Conservation (phyloP, 2,888 invertebrate genomes). For the Boloria selene region DNA sequence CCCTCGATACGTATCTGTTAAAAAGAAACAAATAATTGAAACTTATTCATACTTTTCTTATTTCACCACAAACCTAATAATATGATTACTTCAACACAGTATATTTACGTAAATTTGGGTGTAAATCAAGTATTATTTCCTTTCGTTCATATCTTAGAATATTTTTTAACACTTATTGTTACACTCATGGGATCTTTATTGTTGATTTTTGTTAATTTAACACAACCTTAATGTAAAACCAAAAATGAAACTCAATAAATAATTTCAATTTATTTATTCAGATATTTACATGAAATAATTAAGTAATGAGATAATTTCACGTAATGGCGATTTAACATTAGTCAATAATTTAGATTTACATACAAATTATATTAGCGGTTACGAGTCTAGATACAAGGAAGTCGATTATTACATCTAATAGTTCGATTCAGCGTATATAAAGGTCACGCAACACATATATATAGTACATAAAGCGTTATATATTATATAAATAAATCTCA, state of each 20-base stretch:
- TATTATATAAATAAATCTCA: slow-evolving; percentile 10
- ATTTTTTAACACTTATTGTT: too few relatives aligned
- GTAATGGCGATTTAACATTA: slow-evolving; percentile 65
- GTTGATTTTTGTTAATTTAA: too few relatives aligned
- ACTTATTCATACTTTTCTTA: too few relatives aligned
- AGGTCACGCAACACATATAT: slow-evolving; percentile 25
- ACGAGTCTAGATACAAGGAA: slow-evolving; percentile 32
- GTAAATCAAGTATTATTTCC: too few relatives aligned
- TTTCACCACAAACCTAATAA: too few relatives aligned
- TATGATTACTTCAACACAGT: too few relatives aligned
- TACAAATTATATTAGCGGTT: slow-evolving; percentile 36
- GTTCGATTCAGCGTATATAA: slow-evolving; percentile 26
- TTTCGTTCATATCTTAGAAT: too few relatives aligned
- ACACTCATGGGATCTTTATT: too few relatives aligned
- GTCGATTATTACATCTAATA: slow-evolving; percentile 23
- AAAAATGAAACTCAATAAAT: slow-evolving; percentile 44
- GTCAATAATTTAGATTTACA: slow-evolving; percentile 70
- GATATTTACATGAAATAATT: slow-evolving; percentile 76
- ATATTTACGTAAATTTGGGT: too few relatives aligned
- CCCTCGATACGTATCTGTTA: too few relatives aligned
- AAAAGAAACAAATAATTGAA: too few relatives aligned
- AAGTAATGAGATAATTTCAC: slow-evolving; percentile 72
- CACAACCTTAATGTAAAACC: not conserved
- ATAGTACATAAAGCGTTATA: slow-evolving; percentile 13
- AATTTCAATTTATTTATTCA: slow-evolving; percentile 73